These are phyloP conservation scores for Mormyrus proboscirostris DNA, from an alignment of 2,797 vertebrate genomes.

Conservation along the genomic window DNA sequence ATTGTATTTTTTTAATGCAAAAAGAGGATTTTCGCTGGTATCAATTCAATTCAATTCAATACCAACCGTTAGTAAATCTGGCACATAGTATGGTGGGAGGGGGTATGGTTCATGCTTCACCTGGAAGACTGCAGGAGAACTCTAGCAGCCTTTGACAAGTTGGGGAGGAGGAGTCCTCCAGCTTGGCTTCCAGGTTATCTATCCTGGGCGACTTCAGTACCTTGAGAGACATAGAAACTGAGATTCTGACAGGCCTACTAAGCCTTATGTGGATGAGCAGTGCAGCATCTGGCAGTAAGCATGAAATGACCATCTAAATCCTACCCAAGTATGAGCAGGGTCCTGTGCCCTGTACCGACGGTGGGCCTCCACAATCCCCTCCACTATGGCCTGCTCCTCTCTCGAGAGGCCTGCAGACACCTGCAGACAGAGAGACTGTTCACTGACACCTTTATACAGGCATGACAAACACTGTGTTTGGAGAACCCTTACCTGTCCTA, in stretches of 20 bases:
- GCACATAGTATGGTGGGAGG: not conserved
- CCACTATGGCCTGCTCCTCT: constrained; percentile 76
- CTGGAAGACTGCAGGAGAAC: constrained; percentile 82
- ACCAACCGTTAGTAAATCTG: not conserved
- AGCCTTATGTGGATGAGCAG: not conserved
- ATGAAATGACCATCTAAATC: constrained; percentile 23
- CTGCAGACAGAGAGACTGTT: constrained; percentile 13
- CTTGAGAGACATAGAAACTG: constrained; percentile 33
- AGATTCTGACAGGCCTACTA: not conserved
- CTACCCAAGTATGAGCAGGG: constrained; percentile 66
- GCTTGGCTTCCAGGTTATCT: constrained; percentile 56
- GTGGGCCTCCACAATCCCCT: constrained; percentile 78
- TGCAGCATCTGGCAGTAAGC: not conserved
- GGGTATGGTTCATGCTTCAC: constrained; percentile 47
- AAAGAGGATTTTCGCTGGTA: not conserved
- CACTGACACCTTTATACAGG: not conserved
- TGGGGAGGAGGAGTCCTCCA: constrained; percentile 61
- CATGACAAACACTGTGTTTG: constrained; percentile 1
- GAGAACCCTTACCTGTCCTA: constrained; percentile 60
- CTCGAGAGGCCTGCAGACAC: constrained; percentile 63
- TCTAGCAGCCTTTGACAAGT: constrained; percentile 73
- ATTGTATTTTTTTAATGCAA: not conserved
- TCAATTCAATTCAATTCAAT: not conserved
- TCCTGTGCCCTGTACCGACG: constrained; percentile 69
- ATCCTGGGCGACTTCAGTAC: constrained; percentile 66